Percentiles rank a stretch among this genome's conserved stretches.
Conservation (phyloP, 1,140 invertebrate genomes). For the Apis mellifera region DNA sequence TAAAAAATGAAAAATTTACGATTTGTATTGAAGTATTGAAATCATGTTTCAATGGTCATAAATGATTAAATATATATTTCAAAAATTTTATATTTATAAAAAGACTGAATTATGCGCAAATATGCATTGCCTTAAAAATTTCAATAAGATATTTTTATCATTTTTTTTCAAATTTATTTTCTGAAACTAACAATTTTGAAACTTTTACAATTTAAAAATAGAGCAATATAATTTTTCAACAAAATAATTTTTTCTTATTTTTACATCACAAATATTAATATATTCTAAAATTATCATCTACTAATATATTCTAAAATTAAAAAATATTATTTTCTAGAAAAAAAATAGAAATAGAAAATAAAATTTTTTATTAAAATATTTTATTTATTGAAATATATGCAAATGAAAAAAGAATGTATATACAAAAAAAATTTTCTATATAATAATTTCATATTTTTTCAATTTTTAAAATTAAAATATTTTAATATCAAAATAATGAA, state of each 20-base stretch:
- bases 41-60: conserved; percentile 1
- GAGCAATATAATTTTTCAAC: background rate
- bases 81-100: conserved; percentile 37
- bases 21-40: conserved; percentile 2
- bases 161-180: conserved; percentile 17
- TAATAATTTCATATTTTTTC: background rate
- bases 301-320: background rate
- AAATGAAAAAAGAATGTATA: background rate
- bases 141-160: background rate
- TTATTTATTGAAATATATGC: background rate
- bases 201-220: conserved; percentile 4
- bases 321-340: background rate
- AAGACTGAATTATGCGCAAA: conserved; percentile 55
- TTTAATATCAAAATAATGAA: background rate
- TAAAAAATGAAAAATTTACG: conserved; percentile 4
- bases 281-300: background rate
- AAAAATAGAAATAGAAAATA: background rate
- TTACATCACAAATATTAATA: background rate
- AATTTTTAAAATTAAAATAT: background rate
- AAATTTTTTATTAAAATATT: background rate
- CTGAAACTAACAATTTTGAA: conserved; percentile 17
- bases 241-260: background rate
- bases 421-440: conserved; percentile 16
- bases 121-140: conserved; percentile 27
- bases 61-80: conserved; percentile 20